Evolutionary conservation across 2,113 vertebrate genomes (phyloP).

Genomic region (Myrmecobius fasciatus): DNA sequence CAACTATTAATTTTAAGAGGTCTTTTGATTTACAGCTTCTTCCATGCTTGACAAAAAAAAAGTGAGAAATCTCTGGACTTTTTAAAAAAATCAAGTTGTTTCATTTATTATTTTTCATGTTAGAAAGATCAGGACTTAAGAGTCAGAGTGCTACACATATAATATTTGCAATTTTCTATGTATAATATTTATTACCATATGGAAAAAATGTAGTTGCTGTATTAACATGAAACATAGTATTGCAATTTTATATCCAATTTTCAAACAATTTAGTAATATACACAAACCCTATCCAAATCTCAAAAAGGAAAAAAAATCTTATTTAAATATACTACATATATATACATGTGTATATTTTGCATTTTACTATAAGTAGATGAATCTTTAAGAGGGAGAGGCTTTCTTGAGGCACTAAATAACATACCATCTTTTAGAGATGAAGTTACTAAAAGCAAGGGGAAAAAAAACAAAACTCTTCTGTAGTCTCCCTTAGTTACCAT

Average conservation of each 20-base stretch:
- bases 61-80: background rate
- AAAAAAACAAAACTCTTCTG: slow-evolving; percentile 54
- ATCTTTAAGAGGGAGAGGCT: slow-evolving; percentile 42
- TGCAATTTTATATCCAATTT: slow-evolving; percentile 58
- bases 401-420: background rate
- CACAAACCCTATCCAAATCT: slow-evolving; percentile 9
- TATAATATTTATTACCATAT: slow-evolving; percentile 22
- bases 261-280: slow-evolving; percentile 21
- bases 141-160: background rate
- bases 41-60: background rate
- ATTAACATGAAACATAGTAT: slow-evolving; percentile 45
- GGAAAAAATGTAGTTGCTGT: slow-evolving; percentile 17
- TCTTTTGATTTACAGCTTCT: slow-evolving; percentile 65
- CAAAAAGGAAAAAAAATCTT: slow-evolving; percentile 48
- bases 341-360: background rate
- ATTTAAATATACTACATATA: slow-evolving; percentile 1
- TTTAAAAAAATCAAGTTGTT: background rate
- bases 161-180: background rate
- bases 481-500: slow-evolving; percentile 74
- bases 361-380: slow-evolving; percentile 59
- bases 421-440: slow-evolving; percentile 32
- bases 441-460: slow-evolving; percentile 62
- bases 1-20: slow-evolving; percentile 31
- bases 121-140: background rate
- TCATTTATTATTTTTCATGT: slow-evolving; percentile 34